Evolutionary conservation across 2,113 vertebrate genomes (phyloP).

Genomic region (Sapayoa aenigma): DNA sequence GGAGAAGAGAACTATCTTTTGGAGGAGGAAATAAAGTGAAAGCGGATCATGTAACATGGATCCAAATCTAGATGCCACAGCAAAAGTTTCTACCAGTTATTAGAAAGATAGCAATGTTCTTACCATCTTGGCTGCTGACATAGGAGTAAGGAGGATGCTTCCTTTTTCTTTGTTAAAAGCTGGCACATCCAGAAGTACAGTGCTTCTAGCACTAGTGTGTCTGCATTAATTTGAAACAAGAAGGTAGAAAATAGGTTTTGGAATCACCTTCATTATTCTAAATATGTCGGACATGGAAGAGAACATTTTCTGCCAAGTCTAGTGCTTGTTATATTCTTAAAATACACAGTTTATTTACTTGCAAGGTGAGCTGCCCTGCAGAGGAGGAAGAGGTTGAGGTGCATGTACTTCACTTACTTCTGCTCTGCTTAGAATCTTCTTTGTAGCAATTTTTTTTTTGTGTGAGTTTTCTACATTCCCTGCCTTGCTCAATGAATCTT

Average conservation of each 20-base stretch:
- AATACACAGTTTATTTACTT: not conserved
- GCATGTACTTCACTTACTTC: not conserved
- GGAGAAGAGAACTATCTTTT: not conserved
- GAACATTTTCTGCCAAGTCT: not conserved
- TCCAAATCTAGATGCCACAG: not conserved
- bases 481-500: slow-evolving; percentile 2
- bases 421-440: not conserved
- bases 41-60: not conserved
- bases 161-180: not conserved
- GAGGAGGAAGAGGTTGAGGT: not conserved
- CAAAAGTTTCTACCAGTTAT: not conserved
- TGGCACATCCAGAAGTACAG: not conserved
- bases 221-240: not conserved
- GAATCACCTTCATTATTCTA: not conserved
- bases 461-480: not conserved
- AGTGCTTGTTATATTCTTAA: not conserved
- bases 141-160: not conserved
- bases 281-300: not conserved
- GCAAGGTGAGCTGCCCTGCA: not conserved
- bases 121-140: not conserved
- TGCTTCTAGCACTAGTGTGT: not conserved
- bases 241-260: not conserved
- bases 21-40: not conserved
- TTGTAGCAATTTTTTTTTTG: not conserved
- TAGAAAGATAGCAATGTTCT: not conserved